Base-by-base conservation (phyloP, 2,797 vertebrate species). In the Lepilemur septentrionalis region DNA sequence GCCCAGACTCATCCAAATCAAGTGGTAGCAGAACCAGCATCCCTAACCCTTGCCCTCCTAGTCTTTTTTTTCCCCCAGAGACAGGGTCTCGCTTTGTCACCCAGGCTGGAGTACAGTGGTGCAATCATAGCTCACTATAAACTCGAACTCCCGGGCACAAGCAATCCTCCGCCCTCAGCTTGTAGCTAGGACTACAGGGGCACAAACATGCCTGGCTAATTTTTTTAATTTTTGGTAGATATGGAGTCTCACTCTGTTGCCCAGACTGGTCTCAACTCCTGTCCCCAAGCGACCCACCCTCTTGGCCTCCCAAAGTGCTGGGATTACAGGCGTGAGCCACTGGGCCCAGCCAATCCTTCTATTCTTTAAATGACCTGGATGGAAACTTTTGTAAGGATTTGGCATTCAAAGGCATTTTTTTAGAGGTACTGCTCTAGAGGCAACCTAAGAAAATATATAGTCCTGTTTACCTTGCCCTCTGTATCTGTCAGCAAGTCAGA, bases 21-120 rank as follows among this genome's bases (percentile, higher is more conserved):
- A 97, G 67, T 86, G 22, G 73, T 69, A 91, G 80, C 59, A 96
- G 61, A 96, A 93, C 63, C 55, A 84, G 80, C 59, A 88, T 95
- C 87, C 82, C 69, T 81, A 96, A 96, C 57, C 87, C 32, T 79
- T 93, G 73, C 91, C 73, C 46, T 94, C 46, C 61, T 94, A 25
- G 73, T 80, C 59, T 89, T 93, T 55, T 57, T 57, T 57, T n/a
- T 65, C 18, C 2, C 17, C 35, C 63, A 65, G 17, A 65, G 32
- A 65, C 32, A 35, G 63, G 17, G 32, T 65, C 63, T 65, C 17
- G 1, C 63, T 65, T 17, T 35, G 32, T 65, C 32, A 65, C 32
- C 17, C 15, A 65, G 63, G 63, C 32, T 65, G 17, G 32, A n/a
- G 63, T 65, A 32, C 32, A 65, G 63, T n/a, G 32, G 32, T n/a